Evolutionary conservation across 92 coral and sea anemone genomes (phyloP), one percentile per base, ranked within the genome.

Genomic region (Actinostola sp.): DNA sequence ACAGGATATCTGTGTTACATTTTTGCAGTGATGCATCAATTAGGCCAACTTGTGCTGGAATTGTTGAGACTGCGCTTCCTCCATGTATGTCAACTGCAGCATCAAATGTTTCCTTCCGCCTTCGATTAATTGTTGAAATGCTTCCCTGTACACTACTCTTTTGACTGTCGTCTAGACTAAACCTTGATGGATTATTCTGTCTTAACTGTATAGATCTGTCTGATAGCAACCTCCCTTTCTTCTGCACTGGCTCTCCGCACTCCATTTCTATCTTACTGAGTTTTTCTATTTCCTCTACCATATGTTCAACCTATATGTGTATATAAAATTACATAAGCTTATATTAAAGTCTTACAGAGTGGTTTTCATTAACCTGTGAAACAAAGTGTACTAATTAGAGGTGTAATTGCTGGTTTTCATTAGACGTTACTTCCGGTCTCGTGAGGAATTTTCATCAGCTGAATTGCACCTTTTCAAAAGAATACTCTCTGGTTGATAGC

Each of bases 61-160:
- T 43, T 58, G 68, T 46, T 60, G 67, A 36, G 21, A 64, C 76
- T 35, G 66, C 29, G 60, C 73, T 62, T 2, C 72, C 91, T n/a
- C 95, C 91, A 81, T 89, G 76, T 12, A 89, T 81, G 67, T 81
- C 63, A 12, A 54, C 33, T 8, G 88, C 91, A 23, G 82, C 79
- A 20, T 84, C 60, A 38, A 52, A 33, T 39, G 87, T 84, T 74
- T 89, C 88, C 62, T 84, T 59, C 29, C 70, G 48, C 24, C 88
- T 68, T 43, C 87, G 70, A 26, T 72, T 79, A 67, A 76, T 61
- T 4, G 46, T 36, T 29, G 66, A 32, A 33, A 33, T 61, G 52
- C 69, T 63, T 1, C 69, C 51, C 2, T 41, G 24, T 38, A 41
- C 15, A 11, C 19, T 38, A 2, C 16, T 63, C 0, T 21, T 24